Evolutionary conservation across 2,888 invertebrate genomes (phyloP).

Genomic region (Campoplex capitator): DNA sequence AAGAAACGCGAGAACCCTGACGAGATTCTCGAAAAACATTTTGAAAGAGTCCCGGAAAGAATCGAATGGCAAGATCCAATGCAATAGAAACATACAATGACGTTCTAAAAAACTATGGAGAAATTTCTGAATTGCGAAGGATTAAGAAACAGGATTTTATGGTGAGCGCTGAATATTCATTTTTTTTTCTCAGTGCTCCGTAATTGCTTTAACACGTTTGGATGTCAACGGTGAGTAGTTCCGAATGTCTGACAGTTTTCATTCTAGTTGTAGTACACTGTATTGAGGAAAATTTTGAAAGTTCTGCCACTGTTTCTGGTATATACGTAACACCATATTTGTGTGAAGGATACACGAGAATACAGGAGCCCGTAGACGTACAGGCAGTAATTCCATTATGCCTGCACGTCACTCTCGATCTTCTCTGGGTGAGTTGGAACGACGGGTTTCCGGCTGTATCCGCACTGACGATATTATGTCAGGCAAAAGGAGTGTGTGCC

Average conservation of each 20-base stretch:
- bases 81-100: too few species aligned
- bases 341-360: not conserved
- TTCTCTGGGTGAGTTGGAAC: slow-evolving; percentile 17
- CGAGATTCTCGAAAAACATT: too few species aligned
- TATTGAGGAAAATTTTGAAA: slow-evolving; percentile 12
- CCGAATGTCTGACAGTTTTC: not conserved
- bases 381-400: slow-evolving; percentile 33
- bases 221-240: not conserved
- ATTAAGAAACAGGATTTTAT: not conserved
- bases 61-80: too few species aligned
- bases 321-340: not conserved
- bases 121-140: too few species aligned
- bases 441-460: slow-evolving; percentile 35
- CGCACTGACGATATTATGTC: slow-evolving; percentile 36
- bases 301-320: not conserved
- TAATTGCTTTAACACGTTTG: not conserved
- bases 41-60: too few species aligned
- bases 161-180: not conserved
- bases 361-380: not conserved
- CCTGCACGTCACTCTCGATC: slow-evolving; percentile 42
- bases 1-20: too few species aligned
- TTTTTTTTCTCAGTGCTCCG: not conserved
- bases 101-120: too few species aligned
- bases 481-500: not conserved
- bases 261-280: not conserved